Evolutionary conservation across 2,888 invertebrate genomes (phyloP).

Genomic region (Limenitis arthemis): DNA sequence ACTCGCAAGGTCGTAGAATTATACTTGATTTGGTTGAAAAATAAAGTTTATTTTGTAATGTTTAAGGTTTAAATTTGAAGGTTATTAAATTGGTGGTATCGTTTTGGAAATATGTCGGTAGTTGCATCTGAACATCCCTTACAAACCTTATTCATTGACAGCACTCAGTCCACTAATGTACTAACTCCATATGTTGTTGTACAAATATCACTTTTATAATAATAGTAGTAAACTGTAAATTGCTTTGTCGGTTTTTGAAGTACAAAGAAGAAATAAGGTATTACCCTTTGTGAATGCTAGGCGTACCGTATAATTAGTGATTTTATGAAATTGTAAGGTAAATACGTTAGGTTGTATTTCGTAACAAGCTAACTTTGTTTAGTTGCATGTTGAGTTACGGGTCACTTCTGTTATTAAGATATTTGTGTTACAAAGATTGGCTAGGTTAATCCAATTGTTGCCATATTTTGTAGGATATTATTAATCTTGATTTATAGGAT

Average conservation of each 20-base stretch:
- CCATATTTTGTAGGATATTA: too few species aligned
- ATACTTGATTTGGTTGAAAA: slow-evolving; percentile 18
- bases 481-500: too few species aligned
- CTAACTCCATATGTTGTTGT: slow-evolving; percentile 16
- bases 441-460: slow-evolving; percentile 9
- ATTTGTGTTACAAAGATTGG: slow-evolving; percentile 15
- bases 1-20: slow-evolving; percentile 21
- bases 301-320: slow-evolving; percentile 66
- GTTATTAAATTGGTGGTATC: slow-evolving; percentile 23
- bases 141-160: slow-evolving; percentile 51
- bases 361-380: slow-evolving; percentile 33
- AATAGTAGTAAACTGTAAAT: slow-evolving; percentile 27
- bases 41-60: slow-evolving; percentile 8
- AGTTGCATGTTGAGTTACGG: slow-evolving; percentile 30
- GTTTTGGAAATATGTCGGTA: slow-evolving; percentile 28
- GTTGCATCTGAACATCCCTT: slow-evolving; percentile 69
- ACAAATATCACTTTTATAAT: slow-evolving; percentile 26
- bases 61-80: slow-evolving; percentile 28
- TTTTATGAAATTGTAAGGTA: slow-evolving; percentile 67
- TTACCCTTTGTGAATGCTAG: slow-evolving; percentile 56
- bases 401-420: slow-evolving; percentile 16
- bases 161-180: slow-evolving; percentile 29
- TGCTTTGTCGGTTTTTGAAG: slow-evolving; percentile 19
- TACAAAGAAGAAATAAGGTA: slow-evolving; percentile 35
- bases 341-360: slow-evolving; percentile 40